A percentile compares a stretch with the other conserved stretches of the same genome.
Conservation (phyloP, 2,888 invertebrate species). For the Proisotoma minuta region DNA sequence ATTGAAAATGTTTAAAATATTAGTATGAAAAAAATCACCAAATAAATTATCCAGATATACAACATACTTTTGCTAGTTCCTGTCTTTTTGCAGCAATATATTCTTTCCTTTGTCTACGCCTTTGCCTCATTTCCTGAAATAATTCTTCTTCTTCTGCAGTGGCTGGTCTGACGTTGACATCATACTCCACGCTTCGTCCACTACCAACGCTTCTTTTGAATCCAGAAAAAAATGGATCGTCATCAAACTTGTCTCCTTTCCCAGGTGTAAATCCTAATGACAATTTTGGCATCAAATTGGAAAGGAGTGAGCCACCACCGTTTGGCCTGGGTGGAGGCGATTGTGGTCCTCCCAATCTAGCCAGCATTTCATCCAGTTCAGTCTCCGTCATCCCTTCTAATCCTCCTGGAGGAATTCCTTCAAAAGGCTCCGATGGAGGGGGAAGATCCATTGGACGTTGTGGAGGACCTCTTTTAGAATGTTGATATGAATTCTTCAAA, state of each 20-base stretch:
- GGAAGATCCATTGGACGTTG: neutral
- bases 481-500: neutral
- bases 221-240: conserved; percentile 41
- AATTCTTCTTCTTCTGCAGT: neutral
- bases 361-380: conserved; percentile 4
- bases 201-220: conserved; percentile 23
- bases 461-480: neutral
- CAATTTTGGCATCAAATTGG: conserved; percentile 21
- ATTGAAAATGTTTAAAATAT: neutral
- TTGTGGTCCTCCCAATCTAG: neutral
- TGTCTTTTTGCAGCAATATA: conserved; percentile 22
- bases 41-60: too few species aligned
- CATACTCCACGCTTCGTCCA: conserved; percentile 7
- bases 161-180: neutral
- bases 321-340: neutral
- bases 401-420: neutral
- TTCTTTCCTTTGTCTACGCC: conserved; percentile 9
- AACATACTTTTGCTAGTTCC: conserved; percentile 14
- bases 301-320: neutral
- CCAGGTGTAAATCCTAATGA: conserved; percentile 22
- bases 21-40: neutral
- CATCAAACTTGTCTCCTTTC: conserved; percentile 24
- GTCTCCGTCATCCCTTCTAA: neutral
- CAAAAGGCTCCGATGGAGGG: neutral
- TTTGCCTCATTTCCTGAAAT: conserved; percentile 15